These are phyloP conservation scores for Caenorhabditis brenneri DNA, from an alignment of 1,140 invertebrate species.

Conservation along the genomic window DNA sequence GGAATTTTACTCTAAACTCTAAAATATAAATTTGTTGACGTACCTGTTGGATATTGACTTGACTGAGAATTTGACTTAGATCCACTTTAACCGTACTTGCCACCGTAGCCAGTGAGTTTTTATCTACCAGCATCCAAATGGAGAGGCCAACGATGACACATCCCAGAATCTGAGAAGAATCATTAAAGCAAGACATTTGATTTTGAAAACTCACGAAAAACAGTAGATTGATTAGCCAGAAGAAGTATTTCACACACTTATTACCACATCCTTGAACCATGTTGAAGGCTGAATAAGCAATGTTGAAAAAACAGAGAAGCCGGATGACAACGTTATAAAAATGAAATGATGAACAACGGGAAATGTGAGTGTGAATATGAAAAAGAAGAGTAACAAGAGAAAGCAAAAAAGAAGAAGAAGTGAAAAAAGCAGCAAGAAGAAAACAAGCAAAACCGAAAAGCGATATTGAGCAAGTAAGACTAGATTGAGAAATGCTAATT, in stretches of 20 bases:
- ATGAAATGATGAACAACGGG: neutral
- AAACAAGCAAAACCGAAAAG: conserved; percentile 20
- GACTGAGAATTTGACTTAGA: neutral
- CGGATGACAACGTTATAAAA: neutral
- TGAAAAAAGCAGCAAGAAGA: neutral
- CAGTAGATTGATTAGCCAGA: conserved; percentile 50
- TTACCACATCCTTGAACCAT: conserved; percentile 53
- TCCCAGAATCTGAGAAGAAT: conserved; percentile 39
- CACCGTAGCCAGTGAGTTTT: neutral
- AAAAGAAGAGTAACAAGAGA: conserved; percentile 13
- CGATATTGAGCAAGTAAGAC: conserved; percentile 23
- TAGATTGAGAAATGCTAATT: conserved; percentile 40
- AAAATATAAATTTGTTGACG: neutral
- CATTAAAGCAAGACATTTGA: too few relatives aligned
- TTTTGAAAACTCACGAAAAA: conserved; percentile 49
- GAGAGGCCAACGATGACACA: conserved; percentile 42
- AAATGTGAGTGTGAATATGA: conserved; percentile 11
- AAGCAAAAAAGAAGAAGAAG: neutral
- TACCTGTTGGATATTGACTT: conserved; percentile 27
- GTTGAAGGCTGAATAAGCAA: neutral
- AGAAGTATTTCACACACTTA: conserved; percentile 54
- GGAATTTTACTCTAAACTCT: neutral
- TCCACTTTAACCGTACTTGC: conserved; percentile 29
- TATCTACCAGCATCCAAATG: conserved; percentile 47
- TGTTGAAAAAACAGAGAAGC: neutral